phyloP scores from a whole-genome alignment of 2,113 vertebrate species.

The Ictalurus punctatus region DNA sequence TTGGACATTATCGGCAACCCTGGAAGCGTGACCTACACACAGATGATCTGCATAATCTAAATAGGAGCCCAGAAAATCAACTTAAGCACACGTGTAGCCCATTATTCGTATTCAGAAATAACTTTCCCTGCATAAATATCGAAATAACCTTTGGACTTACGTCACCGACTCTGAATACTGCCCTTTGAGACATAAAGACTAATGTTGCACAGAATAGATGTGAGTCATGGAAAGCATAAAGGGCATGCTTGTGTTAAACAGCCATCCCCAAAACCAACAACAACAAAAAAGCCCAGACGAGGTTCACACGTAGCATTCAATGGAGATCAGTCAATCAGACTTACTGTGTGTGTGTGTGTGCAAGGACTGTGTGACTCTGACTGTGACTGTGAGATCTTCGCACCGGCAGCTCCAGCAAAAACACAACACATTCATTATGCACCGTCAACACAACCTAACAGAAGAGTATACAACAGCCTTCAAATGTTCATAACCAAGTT shows the following conservation, averaged over 20 bases:
- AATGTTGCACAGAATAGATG: slow-evolving; percentile 1
- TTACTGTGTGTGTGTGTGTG: slow-evolving; percentile 57
- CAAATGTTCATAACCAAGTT: neutral
- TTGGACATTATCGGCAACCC: neutral
- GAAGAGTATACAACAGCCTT: neutral
- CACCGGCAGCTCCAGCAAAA: slow-evolving; percentile 55
- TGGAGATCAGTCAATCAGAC: slow-evolving; percentile 50
- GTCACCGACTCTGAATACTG: neutral
- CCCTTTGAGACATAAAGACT: neutral
- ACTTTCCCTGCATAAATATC: neutral
- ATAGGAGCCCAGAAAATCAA: neutral
- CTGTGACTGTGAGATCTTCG: slow-evolving; percentile 44
- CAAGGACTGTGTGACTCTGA: slow-evolving; percentile 50
- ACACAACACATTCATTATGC: slow-evolving; percentile 54
- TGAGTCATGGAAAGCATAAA: slow-evolving; percentile 47
- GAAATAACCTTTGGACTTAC: neutral
- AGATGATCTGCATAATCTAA: neutral
- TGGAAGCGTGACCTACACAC: neutral
- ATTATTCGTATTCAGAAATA: too few relatives aligned
- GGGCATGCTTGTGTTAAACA: slow-evolving; percentile 43
- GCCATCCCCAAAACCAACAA: slow-evolving; percentile 33
- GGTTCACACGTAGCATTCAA: slow-evolving; percentile 32
- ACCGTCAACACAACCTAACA: slow-evolving; percentile 3
- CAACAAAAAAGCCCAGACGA: neutral
- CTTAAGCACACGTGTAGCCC: neutral